Conservation (phyloP, 2,888 invertebrate species). For the Nemapogon koenigi region DNA sequence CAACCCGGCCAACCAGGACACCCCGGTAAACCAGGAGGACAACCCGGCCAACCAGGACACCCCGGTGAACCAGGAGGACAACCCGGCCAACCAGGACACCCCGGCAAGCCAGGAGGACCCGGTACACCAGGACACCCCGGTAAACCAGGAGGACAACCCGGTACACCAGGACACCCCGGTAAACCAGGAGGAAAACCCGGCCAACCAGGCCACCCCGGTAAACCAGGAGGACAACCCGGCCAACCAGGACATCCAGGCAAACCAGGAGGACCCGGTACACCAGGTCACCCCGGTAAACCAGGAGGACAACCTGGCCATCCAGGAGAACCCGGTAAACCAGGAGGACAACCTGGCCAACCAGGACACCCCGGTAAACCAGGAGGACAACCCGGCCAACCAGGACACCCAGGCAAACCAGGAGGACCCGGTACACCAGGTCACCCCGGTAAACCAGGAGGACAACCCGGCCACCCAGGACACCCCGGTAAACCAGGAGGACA, state of each 20-base stretch:
- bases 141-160: not conserved
- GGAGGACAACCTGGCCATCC: not conserved
- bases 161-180: not conserved
- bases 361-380: not conserved
- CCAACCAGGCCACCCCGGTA: not conserved
- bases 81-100: slow-evolving; percentile 12
- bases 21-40: slow-evolving; percentile 3
- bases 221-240: not conserved
- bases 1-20: slow-evolving; percentile 7
- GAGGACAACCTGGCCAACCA: not conserved
- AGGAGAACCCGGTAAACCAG: not conserved
- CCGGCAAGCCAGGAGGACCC: not conserved
- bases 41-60: slow-evolving; percentile 11
- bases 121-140: not conserved
- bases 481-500: not conserved
- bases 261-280: not conserved
- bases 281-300: not conserved
- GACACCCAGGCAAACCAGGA: not conserved
- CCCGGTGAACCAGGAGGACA: slow-evolving; percentile 13
- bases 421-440: not conserved
- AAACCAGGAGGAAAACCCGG: not conserved
- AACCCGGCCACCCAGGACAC: not conserved
- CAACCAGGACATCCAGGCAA: not conserved
- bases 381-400: not conserved
- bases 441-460: not conserved